A percentile compares a stretch with the other conserved stretches of the same genome.
These are phyloP conservation scores for Ypsolopha sequella DNA, from an alignment of 2,888 invertebrate species.

Conservation along the genomic window DNA sequence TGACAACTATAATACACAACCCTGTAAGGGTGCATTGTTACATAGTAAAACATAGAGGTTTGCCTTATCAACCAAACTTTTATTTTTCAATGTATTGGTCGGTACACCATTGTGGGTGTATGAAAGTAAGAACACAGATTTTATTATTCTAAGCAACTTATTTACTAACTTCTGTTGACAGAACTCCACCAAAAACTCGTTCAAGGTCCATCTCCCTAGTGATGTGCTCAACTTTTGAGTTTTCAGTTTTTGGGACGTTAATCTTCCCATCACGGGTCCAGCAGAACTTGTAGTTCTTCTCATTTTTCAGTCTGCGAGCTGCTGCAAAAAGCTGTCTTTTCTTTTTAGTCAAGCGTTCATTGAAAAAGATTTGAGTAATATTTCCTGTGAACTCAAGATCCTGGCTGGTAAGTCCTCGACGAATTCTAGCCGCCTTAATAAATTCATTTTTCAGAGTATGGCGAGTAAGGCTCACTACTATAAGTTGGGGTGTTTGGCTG, in stretches of 20 bases:
- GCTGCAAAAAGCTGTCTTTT: background rate
- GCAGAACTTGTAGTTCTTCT: background rate
- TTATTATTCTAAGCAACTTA: no score
- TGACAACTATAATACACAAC: no score
- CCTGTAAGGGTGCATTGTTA: no score
- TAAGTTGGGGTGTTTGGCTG: background rate
- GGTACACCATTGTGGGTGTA: no score
- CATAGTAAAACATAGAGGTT: no score
- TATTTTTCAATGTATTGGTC: no score
- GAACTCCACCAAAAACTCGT: background rate
- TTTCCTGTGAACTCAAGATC: background rate
- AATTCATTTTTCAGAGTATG: background rate
- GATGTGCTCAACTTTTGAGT: background rate
- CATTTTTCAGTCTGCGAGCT: background rate
- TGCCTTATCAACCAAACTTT: no score
- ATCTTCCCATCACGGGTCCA: background rate
- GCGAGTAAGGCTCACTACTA: background rate
- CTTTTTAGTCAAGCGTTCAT: background rate
- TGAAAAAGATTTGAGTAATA: background rate
- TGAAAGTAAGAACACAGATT: no score
- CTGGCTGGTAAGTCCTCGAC: background rate
- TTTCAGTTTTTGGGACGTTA: background rate
- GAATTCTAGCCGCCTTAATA: background rate
- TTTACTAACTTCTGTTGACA: no score
- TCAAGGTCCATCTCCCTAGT: background rate